Conservation (phyloP, 1,140 invertebrate genomes). For the Achroia grisella region DNA sequence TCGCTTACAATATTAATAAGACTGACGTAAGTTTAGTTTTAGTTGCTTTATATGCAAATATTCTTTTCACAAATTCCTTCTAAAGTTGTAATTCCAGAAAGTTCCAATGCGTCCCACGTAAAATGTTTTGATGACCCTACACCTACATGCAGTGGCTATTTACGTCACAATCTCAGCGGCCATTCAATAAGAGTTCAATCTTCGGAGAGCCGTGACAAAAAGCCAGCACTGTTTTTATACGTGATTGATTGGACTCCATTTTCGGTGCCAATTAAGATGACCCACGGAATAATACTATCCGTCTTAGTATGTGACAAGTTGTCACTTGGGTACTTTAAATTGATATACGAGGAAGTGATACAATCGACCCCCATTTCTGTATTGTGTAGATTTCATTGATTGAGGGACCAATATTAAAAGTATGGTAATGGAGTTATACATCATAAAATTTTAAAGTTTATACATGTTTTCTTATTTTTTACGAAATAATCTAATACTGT, state of each 20-base stretch:
- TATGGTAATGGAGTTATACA: too few relatives aligned
- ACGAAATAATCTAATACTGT: too few relatives aligned
- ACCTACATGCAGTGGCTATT: neutral
- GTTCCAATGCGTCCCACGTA: neutral
- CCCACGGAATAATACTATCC: conserved; percentile 2
- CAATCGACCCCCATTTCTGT: neutral
- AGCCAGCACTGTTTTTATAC: neutral
- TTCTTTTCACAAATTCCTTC: neutral
- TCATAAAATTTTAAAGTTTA: too few relatives aligned
- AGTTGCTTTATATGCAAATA: neutral
- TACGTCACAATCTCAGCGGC: neutral
- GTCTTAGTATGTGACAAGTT: conserved; percentile 1
- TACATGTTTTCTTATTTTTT: too few relatives aligned
- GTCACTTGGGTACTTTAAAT: too few relatives aligned
- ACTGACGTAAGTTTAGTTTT: too few relatives aligned
- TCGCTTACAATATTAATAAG: too few relatives aligned
- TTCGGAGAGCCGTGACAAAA: conserved; percentile 1
- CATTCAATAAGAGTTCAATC: conserved; percentile 8
- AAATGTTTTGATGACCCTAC: neutral
- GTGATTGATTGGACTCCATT: conserved; percentile 7
- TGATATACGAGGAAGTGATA: neutral
- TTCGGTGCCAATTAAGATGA: conserved; percentile 3
- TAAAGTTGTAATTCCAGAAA: neutral
- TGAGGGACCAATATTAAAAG: too few relatives aligned
- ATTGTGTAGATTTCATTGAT: too few relatives aligned